Evolutionary conservation across 2,888 invertebrate genomes (phyloP), one percentile per base, ranked within the genome.

Genomic region (Idaea dimidiata): DNA sequence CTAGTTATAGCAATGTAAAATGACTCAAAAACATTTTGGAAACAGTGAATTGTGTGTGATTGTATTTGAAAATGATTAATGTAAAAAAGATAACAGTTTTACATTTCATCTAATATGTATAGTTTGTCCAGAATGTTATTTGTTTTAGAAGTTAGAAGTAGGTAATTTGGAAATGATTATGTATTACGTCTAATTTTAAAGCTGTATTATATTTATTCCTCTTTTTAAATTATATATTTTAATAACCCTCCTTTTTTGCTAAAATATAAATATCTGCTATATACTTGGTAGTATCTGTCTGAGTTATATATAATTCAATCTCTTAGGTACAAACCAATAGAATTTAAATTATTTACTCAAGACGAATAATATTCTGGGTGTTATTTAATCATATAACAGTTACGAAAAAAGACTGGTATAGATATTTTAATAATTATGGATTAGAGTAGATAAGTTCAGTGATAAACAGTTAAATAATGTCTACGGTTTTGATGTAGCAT

Each of bases 351-450:
- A n/a, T n/a, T n/a, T n/a, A n/a, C n/a, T n/a, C 10, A 56, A 17
- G 7, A 10, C 62, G 54, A 64, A 60, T 65, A 33, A 62, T 67
- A 64, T 66, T 66, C 67, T 65, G 69, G 66, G 66, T 43, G 10
- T 43, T 14, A 43, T 17, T 56, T 56, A 17, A 14, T 56, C 14
- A 18, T 18, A 14, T 81, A 80, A 77, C 74, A 65, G 67, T 62
- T 86, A 88, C 82, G 78, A 77, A 73, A 77, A 78, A 89, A 89
- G 89, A 89, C 89, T 90, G 89, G 84, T 81, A 80, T 83, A 83
- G 78, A 81, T 84, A 81, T 84, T 78, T 81, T 83, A 86, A 81
- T 81, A 80, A 84, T 82, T 84, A 84, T 65, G 64, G 64, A 66
- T 62, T 57, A 68, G 56, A 56, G 18, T 56, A 17, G 56, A 31